phyloP scores from a whole-genome alignment of 2,113 vertebrate species.

The Aegithalos caudatus region DNA sequence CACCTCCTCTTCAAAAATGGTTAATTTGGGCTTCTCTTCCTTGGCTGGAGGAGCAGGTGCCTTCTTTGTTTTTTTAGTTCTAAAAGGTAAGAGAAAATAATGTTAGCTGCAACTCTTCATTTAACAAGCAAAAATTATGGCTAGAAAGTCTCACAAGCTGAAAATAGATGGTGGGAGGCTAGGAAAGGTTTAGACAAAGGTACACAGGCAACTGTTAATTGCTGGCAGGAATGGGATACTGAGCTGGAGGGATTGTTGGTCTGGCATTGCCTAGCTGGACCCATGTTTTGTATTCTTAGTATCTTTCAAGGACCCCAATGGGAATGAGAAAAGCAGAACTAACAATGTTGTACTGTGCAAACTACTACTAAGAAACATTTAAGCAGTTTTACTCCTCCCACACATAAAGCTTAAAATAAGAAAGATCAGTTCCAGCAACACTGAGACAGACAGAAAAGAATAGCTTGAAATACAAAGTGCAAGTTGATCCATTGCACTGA shows the following conservation, averaged over 20 bases:
- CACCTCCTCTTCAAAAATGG: constrained; percentile 76
- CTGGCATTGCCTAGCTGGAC: background rate
- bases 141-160: background rate
- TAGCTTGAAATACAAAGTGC: background rate
- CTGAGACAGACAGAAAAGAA: background rate
- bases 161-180: background rate
- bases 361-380: background rate
- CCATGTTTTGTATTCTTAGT: background rate
- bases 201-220: background rate
- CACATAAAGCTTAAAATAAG: background rate
- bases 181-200: background rate
- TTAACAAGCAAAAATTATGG: background rate
- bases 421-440: background rate
- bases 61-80: constrained; percentile 75
- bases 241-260: background rate
- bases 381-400: background rate
- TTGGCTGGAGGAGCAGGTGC: background rate
- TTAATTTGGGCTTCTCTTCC: constrained; percentile 50
- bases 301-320: background rate
- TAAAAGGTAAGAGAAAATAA: constrained; percentile 36
- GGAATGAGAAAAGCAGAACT: background rate
- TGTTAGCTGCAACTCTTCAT: background rate
- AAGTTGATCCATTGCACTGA: background rate
- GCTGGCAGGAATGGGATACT: background rate
- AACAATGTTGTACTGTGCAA: background rate